Base-by-base conservation (phyloP, 2,888 invertebrate species). In the Anagyrus pseudococci region DNA sequence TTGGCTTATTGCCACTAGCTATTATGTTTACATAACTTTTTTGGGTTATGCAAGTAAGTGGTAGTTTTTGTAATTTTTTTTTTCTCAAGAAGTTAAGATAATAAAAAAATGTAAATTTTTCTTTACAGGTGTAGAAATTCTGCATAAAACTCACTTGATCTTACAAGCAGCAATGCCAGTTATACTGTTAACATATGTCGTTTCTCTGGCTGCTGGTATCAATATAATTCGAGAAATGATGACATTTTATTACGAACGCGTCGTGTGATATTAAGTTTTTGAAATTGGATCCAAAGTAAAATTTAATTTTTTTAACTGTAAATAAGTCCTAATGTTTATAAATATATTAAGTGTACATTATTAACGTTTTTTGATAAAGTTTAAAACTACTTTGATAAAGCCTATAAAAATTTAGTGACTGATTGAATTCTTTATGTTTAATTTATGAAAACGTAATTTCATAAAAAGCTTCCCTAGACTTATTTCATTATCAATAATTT, bases 1-100 rank as follows among this genome's bases (percentile, higher is more conserved):
- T 74, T 98, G 98, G 97, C 84, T 98, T 59, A 86, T 95, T 37
- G 94, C 96, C 4, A 84, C 93, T 66, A 85, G 90, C 63, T 98
- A 98, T 83, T 98, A 98, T 79, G 85, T 96, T 67, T 98, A 98
- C 81, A 97, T 98, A 74, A 96, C 98, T 37, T 98, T 98, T 82
- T 85, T 98, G 63, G 98, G 98, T 70, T 98, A 98, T 77, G 96
- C 93, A 81, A 93, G 93, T 93, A 77, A 89, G 91, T 87, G 71
- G 60, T 19, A 53, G 44, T n/a, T 43, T 50, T 59, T 37, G 44
- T 56, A 13, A 54, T 37, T 37, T 2, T n/a, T 49, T n/a, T 3
- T 47, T 25, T 17, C 8, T 29, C 4, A 7, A 29, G 19, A 52
- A 63, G 33, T 53, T 63, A 50, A 33, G 23, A 67, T 47, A 59